Percentiles rank a stretch among this genome's conserved stretches.
Evolutionary conservation across 2,113 vertebrate species (phyloP).

Genomic region (Rhinichthys klamathensis): DNA sequence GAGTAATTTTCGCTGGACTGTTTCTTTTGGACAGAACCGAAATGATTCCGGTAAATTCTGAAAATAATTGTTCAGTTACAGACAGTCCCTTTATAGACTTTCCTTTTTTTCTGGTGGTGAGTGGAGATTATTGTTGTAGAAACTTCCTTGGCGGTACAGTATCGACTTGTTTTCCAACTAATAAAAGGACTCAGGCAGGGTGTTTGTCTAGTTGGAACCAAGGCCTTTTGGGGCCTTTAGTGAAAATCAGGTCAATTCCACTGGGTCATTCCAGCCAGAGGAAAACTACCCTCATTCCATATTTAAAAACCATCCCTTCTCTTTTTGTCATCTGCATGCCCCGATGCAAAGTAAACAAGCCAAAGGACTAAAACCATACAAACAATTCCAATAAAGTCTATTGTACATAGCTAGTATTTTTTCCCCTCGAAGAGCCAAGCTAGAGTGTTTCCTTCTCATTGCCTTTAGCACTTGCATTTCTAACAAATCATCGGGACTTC

Average conservation of each 20-base stretch:
- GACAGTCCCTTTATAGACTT: not conserved
- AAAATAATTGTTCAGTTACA: constrained; percentile 14
- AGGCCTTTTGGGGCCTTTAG: constrained; percentile 26
- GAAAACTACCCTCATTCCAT: constrained; percentile 24
- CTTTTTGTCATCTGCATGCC: constrained; percentile 4
- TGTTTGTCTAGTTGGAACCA: constrained; percentile 45
- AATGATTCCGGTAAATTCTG: constrained; percentile 10
- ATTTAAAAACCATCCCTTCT: constrained; percentile 24
- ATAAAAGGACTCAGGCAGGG: constrained; percentile 12
- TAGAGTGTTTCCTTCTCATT: not conserved
- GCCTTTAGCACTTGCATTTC: not conserved
- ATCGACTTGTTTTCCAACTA: constrained; percentile 7
- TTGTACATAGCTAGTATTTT: not conserved
- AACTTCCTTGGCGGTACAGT: constrained; percentile 34
- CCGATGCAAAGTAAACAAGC: constrained; percentile 7
- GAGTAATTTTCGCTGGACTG: constrained; percentile 7
- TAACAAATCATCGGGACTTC: not conserved
- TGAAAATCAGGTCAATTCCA: constrained; percentile 60
- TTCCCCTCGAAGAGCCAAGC: not conserved
- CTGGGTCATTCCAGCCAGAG: constrained; percentile 31
- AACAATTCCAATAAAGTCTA: constrained; percentile 31
- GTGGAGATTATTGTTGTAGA: constrained; percentile 27
- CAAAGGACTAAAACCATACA: constrained; percentile 26
- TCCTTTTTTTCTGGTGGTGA: constrained; percentile 2
- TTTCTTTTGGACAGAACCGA: constrained; percentile 21